Evolutionary conservation across 2,888 invertebrate genomes (phyloP), one percentile per base, ranked within the genome.

Genomic region (Tinea pellionella): DNA sequence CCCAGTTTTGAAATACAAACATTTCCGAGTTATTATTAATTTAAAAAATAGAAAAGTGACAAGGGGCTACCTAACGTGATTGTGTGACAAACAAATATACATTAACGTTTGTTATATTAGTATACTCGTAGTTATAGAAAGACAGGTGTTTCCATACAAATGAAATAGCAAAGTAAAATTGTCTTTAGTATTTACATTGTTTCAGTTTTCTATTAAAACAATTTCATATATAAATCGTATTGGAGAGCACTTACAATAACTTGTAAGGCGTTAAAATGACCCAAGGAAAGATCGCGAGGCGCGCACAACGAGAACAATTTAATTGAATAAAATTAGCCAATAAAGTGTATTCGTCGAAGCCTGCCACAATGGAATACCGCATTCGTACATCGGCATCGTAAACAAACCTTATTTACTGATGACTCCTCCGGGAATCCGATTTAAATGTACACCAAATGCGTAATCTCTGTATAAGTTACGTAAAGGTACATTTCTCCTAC

Each of bases 321-420:
- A 85, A 86, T 86, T 85, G 86, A 82, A 85, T 80, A 78, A 86
- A 86, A 86, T 86, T 86, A 86, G 82, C 82, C 83, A 81, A 86
- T 87, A 87, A 87, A 87, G 71, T 80, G 73, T 67, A 68, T 69
- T 65, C 71, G 75, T 80, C 80, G 80, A 80, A 74, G 73, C 65
- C 61, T 69, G 72, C 74, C 73, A 86, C 86, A 87, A 86, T 84
- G 83, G 84, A 80, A 85, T 84, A 82, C 86, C 84, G 72, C 72
- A 70, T 74, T 66, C 65, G 68, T 67, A 68, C 65, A 64, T 66
- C 69, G 64, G 65, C 65, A 66, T 73, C 80, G 78, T 87, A 86
- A 87, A 84, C 64, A 68, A 72, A 64, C 72, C 72, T 82, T 84
- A 77, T 86, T 86, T 85, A 86, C 74, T 74, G 73, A 72, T 65